Conservation (phyloP, 2,113 vertebrate genomes). For the Heliornis fulica region DNA sequence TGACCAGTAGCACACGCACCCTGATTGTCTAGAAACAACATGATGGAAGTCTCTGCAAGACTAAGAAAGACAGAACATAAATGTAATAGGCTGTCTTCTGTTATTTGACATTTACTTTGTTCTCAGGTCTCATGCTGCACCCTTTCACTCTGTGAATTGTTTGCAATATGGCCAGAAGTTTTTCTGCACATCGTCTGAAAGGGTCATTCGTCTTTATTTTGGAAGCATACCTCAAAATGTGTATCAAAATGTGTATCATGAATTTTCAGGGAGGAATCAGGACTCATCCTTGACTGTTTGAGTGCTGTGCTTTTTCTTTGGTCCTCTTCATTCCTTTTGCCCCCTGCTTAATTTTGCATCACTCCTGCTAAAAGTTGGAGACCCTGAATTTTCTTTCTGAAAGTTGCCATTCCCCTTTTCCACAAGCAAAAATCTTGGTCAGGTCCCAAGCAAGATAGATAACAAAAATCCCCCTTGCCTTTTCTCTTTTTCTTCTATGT, state of each 20-base stretch:
- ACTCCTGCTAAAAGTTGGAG: not conserved
- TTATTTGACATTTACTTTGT: not conserved
- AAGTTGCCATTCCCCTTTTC: not conserved
- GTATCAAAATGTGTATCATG: not conserved
- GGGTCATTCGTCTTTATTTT: not conserved
- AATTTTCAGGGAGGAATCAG: not conserved
- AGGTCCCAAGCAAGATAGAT: not conserved
- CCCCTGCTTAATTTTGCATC: not conserved
- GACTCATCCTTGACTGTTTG: not conserved
- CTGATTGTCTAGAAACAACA: not conserved
- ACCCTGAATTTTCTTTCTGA: not conserved
- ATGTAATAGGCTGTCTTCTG: not conserved
- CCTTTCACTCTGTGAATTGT: not conserved
- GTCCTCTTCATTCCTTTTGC: not conserved
- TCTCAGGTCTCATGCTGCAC: not conserved
- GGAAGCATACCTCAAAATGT: not conserved
- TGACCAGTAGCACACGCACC: not conserved
- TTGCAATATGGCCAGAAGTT: not conserved
- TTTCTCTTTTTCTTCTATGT: not conserved
- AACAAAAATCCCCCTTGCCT: not conserved
- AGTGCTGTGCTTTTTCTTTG: not conserved
- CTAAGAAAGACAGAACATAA: not conserved
- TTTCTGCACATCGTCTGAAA: not conserved
- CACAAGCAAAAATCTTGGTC: rapidly evolving
- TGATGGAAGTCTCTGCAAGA: not conserved